These are phyloP conservation scores for Mechanitis messenoides DNA, from an alignment of 2,888 invertebrate species.

Conservation along the genomic window DNA sequence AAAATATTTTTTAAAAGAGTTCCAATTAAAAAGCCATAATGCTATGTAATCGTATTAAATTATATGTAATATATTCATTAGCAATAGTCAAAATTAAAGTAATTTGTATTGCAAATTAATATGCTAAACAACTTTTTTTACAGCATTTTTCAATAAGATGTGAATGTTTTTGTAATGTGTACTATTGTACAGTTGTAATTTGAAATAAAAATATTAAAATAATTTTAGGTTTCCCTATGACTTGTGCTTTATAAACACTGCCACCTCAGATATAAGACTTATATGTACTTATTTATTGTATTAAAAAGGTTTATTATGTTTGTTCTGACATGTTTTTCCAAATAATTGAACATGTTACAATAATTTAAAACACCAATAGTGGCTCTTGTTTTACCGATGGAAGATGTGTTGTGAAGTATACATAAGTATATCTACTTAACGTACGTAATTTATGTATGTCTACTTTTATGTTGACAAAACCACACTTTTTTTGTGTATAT, in stretches of 20 bases:
- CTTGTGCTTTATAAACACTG: slow-evolving; percentile 1
- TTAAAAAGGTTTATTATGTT: background rate
- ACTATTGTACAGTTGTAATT: slow-evolving; percentile 4
- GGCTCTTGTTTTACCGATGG: no score
- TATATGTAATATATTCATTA: background rate
- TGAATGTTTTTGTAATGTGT: background rate
- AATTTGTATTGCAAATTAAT: background rate
- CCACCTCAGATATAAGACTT: background rate
- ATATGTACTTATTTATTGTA: background rate
- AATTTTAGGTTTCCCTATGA: background rate
- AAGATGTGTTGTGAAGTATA: slow-evolving; percentile 3
- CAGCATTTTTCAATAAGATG: background rate
- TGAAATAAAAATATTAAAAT: slow-evolving; percentile 4
- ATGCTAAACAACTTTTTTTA: background rate
- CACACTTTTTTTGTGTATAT: background rate
- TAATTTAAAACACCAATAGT: no score
- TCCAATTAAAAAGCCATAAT: slow-evolving; percentile 2
- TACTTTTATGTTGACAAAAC: slow-evolving; percentile 1
- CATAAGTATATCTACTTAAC: background rate
- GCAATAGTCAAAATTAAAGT: background rate
- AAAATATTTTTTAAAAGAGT: slow-evolving; percentile 2
- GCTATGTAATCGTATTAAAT: background rate
- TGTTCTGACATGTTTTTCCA: background rate
- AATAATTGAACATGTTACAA: background rate
- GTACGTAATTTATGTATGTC: background rate